These are phyloP conservation scores for Paradisaea rubra DNA, from an alignment of 2,113 vertebrate species.

Conservation along the genomic window DNA sequence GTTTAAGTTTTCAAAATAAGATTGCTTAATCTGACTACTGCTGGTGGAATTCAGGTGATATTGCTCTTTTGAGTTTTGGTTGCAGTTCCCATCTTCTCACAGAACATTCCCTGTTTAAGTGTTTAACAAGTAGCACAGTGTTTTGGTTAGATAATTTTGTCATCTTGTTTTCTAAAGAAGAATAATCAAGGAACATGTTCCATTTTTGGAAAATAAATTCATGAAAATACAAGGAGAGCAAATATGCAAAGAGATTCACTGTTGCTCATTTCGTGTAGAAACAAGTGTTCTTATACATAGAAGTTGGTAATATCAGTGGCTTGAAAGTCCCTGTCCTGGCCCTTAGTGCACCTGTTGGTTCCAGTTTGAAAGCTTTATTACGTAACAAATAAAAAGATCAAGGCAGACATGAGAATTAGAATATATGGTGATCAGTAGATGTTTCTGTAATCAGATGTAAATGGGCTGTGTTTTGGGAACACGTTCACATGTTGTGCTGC, in stretches of 20 bases:
- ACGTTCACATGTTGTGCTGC: neutral
- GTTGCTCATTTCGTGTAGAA: fast-evolving
- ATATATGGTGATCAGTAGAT: neutral
- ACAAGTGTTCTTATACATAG: neutral
- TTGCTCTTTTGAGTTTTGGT: neutral
- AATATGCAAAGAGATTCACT: neutral
- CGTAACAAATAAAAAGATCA: neutral
- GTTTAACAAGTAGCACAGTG: neutral
- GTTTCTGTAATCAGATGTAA: neutral
- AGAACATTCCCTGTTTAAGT: neutral
- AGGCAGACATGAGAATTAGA: neutral
- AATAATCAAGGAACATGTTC: neutral
- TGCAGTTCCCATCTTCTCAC: neutral
- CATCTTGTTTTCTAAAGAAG: neutral
- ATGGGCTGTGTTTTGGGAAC: neutral
- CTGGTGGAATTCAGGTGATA: neutral
- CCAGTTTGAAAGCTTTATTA: neutral
- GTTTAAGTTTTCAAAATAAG: neutral
- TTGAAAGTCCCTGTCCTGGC: neutral
- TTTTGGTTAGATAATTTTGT: neutral
- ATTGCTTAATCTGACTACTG: neutral
- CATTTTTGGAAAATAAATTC: neutral
- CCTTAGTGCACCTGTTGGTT: neutral
- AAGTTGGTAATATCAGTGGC: neutral
- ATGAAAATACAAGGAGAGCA: neutral